phyloP scores from a whole-genome alignment of 1,140 invertebrate genomes.

The Aethina tumida region DNA sequence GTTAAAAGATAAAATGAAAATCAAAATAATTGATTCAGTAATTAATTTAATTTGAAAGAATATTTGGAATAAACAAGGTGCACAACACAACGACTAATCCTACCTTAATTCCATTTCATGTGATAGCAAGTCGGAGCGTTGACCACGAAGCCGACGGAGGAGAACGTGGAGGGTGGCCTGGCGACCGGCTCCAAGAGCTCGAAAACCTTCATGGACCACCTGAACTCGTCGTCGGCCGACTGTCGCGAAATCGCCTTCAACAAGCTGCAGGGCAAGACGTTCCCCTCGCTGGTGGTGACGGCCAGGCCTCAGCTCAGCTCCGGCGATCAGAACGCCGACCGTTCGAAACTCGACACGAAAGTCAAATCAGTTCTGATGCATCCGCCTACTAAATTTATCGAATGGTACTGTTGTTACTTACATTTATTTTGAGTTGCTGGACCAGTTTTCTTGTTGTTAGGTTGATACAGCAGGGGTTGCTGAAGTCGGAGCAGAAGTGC shows the following conservation, averaged over 20 bases:
- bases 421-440: slow-evolving; percentile 1
- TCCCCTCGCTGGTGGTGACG: slow-evolving; percentile 71
- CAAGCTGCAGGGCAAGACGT: slow-evolving; percentile 70
- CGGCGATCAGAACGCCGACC: slow-evolving; percentile 49
- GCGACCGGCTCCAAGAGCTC: slow-evolving; percentile 17
- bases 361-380: slow-evolving; percentile 73
- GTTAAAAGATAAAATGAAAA: no score
- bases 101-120: no score
- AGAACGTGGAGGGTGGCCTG: slow-evolving; percentile 25
- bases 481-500: slow-evolving; percentile 69
- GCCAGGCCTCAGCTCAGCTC: slow-evolving; percentile 63
- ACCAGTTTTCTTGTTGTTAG: slow-evolving; percentile 16
- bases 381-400: slow-evolving; percentile 69
- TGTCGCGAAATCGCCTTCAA: slow-evolving; percentile 63
- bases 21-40: no score
- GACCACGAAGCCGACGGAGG: slow-evolving; percentile 35
- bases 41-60: no score
- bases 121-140: no score
- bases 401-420: slow-evolving; percentile 46
- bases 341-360: slow-evolving; percentile 52
- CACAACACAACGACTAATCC: no score
- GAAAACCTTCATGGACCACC: slow-evolving; percentile 43
- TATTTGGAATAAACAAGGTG: no score
- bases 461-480: slow-evolving; percentile 70
- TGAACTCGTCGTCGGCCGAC: slow-evolving; percentile 51